Evolutionary conservation across 1,140 invertebrate genomes (phyloP).

Genomic region (Atta cephalotes): DNA sequence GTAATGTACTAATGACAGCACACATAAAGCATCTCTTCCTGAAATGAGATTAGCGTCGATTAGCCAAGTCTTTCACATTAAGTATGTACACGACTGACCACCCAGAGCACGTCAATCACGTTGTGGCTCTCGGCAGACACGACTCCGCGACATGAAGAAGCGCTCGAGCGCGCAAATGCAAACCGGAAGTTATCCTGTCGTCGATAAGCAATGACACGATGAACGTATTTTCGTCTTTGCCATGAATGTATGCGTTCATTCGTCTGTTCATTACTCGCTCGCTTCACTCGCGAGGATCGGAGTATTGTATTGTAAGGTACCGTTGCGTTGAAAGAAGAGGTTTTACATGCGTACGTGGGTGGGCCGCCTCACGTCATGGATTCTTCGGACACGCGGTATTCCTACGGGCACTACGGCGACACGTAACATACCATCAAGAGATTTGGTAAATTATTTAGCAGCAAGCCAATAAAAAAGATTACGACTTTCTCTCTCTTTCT

Average conservation of each 20-base stretch:
- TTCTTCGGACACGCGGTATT: slow-evolving; percentile 68
- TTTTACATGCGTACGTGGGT: slow-evolving; percentile 71
- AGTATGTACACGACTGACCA: slow-evolving; percentile 17
- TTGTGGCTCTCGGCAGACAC: slow-evolving; percentile 16
- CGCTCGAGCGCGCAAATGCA: slow-evolving; percentile 65
- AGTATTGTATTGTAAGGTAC: slow-evolving; percentile 66
- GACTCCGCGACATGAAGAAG: slow-evolving; percentile 68
- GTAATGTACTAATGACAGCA: not conserved
- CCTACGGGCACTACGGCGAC: slow-evolving; percentile 56
- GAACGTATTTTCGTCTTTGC: slow-evolving; percentile 69
- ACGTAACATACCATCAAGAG: slow-evolving; percentile 70
- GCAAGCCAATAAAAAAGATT: slow-evolving; percentile 31
- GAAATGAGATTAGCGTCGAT: slow-evolving; percentile 1
- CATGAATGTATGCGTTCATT: slow-evolving; percentile 22
- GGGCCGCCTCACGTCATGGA: slow-evolving; percentile 70
- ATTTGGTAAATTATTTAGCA: slow-evolving; percentile 73
- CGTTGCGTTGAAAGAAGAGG: slow-evolving; percentile 63
- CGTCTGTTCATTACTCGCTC: not conserved
- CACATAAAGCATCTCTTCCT: not conserved
- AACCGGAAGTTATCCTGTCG: slow-evolving; percentile 77
- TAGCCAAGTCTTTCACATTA: not conserved
- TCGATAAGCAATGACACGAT: slow-evolving; percentile 69
- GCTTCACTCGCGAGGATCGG: slow-evolving; percentile 28
- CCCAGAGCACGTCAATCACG: slow-evolving; percentile 30
- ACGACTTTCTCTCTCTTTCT: not conserved